These are phyloP conservation scores for Notarius quadriscutis DNA, from an alignment of 2,113 vertebrate species.

Conservation along the genomic window DNA sequence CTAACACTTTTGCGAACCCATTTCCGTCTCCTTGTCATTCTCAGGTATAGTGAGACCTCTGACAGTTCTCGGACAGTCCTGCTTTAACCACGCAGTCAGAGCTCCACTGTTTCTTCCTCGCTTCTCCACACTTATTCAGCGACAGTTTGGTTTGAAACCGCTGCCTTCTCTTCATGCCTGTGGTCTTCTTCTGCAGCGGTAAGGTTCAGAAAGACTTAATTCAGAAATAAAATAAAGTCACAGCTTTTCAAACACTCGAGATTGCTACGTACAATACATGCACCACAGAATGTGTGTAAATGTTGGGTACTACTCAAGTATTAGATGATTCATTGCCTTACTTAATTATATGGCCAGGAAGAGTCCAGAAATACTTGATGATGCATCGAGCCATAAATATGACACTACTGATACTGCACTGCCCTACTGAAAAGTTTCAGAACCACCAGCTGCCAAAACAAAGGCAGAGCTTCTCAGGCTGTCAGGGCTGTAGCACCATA, in stretches of 20 bases:
- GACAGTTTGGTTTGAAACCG: conserved; percentile 11
- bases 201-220: conserved; percentile 14
- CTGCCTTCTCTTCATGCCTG: not conserved
- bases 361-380: not conserved
- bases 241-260: not conserved
- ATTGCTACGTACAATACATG: not conserved
- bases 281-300: not conserved
- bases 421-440: not conserved
- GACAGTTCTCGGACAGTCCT: conserved; percentile 39
- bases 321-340: not conserved
- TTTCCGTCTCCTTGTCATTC: conserved; percentile 28
- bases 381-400: not conserved
- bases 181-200: conserved; percentile 66
- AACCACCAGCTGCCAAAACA: not conserved
- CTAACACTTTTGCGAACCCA: not conserved
- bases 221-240: not conserved
- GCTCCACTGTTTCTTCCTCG: conserved; percentile 41
- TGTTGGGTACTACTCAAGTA: not conserved
- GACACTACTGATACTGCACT: not conserved
- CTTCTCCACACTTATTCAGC: conserved; percentile 54
- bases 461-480: not conserved
- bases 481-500: too few species aligned
- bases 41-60: conserved; percentile 69
- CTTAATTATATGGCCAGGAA: not conserved
- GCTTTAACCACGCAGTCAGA: conserved; percentile 5